Base-by-base conservation (phyloP, 2,888 invertebrate genomes). In the Agrochola macilenta region DNA sequence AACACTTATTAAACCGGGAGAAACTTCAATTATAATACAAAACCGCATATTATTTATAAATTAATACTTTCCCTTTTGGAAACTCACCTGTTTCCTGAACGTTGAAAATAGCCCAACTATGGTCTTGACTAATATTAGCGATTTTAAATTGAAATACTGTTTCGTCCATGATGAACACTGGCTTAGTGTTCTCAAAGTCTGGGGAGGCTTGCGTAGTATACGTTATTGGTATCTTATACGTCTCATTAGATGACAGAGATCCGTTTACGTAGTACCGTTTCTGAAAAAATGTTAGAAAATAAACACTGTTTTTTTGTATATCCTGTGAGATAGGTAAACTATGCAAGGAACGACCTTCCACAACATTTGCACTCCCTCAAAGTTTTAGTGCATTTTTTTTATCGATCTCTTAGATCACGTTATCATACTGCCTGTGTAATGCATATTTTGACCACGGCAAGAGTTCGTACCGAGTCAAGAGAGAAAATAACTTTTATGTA, bases 41-140 rank as follows among this genome's bases (percentile, higher is more conserved):
- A 43, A n/a, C n/a, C 12, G 35, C 23, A 39, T 35, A 35, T 8
- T 8, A n/a, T 20, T 5, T 17, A 17, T 49, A 17, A 49, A 49
- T 5, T 5, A 20, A 5, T 23, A 17, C n/a, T 30, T 9, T 2
- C 4, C 3, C n/a, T n/a, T 49, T 23, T 35, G 14, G 2, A 60
- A 4, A 4, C 49, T 90, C 89, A 97, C 97, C 97, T 81, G 97
- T 97, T 91, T 97, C 97, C 88, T 97, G 97, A 20, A 97, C 79
- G 87, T 98, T 98, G 46, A 97, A 95, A 65, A 98, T 94, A 0
- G 97, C 91, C 97, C 97, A 97, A 64, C 95, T 94, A 49, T 94
- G 92, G 30, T 89, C 85, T 20, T 90, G 82, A 35, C 87, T 91
- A n/a, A 95, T 90, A 70, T 93, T 91, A 0, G 90, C 81, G 11